Base-by-base conservation (phyloP, 2,113 vertebrate genomes). In the Labeo rohita region DNA sequence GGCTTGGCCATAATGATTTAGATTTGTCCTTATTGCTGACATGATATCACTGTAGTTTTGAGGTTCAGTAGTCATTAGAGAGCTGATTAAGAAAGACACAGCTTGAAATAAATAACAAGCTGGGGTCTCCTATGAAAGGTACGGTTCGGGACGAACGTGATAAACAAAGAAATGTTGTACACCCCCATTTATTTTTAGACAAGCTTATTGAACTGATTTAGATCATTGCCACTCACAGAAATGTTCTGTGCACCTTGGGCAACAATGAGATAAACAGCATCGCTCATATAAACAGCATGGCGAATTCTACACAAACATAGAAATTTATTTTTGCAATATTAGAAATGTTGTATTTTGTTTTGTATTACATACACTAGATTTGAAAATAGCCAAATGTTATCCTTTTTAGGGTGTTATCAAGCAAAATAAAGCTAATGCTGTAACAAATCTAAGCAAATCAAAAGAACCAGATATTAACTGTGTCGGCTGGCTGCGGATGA, bases 161-260 rank as follows among this genome's bases (percentile, higher is more conserved):
- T 39, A 68, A 79, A 70, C 34, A 77, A n/a, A 10, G 34, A 54
- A 43, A 36, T 45, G 76, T 61, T 3, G 6, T 15, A 28, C 66
- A 86, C 36, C 65, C 54, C 7, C 36, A 45, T 66, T 49, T 80
- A 86, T 80, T 86, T 86, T 80, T 61, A 61, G 76, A 73, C 39
- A 56, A 34, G 23, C 15, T 49, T 73, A 18, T 45, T 85, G 52
- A 70, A 73, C 50, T 85, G 65, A 77, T 79, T 43, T 59, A 59
- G 75, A 61, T 72, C 36, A 36, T 54, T 36, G 39, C 54, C 13
- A 59, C 52, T 45, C 52, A 80, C 18, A 56, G 23, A 79, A 65
- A 15, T 36, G 4, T 34, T 77, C 73, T 59, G 47, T 50, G 74
- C 34, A 68, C 45, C 34, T 77, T 49, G 6, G 3, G 28, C 56